Evolutionary conservation across 2,113 vertebrate genomes (phyloP).

Genomic region (Chrysemys picta): DNA sequence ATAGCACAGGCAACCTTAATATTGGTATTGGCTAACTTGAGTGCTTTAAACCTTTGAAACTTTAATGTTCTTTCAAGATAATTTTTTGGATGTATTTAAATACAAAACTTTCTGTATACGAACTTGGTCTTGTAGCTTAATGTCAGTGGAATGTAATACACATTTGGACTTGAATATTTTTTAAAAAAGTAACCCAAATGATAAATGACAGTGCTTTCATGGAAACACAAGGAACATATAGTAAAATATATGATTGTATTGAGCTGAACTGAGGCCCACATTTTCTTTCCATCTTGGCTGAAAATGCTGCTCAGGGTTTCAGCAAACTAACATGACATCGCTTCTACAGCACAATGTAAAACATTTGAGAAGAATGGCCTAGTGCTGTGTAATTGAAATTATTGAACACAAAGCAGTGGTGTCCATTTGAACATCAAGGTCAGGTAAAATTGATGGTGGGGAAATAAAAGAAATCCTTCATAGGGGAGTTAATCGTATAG

Average conservation of each 20-base stretch:
- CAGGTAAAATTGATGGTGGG: background rate
- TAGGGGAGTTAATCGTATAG: background rate
- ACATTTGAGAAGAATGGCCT: background rate
- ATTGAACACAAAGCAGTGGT: background rate
- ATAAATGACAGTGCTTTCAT: background rate
- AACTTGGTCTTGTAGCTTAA: background rate
- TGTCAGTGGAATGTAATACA: background rate
- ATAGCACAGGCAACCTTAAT: background rate
- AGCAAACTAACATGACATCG: background rate
- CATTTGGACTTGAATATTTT: background rate
- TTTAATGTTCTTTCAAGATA: background rate
- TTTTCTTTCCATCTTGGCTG: background rate
- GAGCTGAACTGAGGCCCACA: background rate
- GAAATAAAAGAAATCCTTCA: background rate
- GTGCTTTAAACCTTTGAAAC: background rate
- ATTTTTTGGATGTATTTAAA: background rate
- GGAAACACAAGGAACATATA: background rate
- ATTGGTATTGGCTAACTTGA: background rate
- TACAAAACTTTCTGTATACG: background rate
- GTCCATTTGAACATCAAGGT: background rate
- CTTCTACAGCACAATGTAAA: no score
- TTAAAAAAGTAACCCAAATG: background rate
- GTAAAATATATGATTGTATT: background rate
- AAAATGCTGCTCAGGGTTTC: background rate
- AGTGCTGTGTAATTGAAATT: background rate